Percentiles rank a stretch among this genome's conserved stretches.
Evolutionary conservation across 1,140 invertebrate genomes (phyloP).

Genomic region (Acromyrmex echinatior): DNA sequence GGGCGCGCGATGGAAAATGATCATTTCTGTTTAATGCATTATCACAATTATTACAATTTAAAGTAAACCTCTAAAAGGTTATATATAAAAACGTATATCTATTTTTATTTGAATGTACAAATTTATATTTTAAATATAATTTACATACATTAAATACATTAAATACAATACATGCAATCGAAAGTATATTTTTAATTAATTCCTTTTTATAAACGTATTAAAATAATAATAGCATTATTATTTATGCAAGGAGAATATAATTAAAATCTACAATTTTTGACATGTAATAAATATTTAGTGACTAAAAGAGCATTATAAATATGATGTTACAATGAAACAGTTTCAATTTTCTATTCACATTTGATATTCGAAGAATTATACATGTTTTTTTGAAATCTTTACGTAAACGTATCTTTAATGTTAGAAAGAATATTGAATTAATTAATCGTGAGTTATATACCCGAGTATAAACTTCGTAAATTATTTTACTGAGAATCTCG

Average conservation of each 20-base stretch:
- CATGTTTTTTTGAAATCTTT: background rate
- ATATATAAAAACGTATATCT: slow-evolving; percentile 3
- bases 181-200: background rate
- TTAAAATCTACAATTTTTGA: background rate
- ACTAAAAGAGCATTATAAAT: background rate
- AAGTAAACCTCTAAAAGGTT: background rate
- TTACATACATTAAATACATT: background rate
- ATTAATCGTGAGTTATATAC: background rate
- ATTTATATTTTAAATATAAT: background rate
- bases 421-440: background rate
- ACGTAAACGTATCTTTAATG: background rate
- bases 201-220: background rate
- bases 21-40: background rate
- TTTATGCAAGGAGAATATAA: background rate
- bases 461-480: background rate
- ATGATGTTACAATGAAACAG: background rate
- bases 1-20: background rate
- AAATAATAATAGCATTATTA: slow-evolving; percentile 11
- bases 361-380: background rate
- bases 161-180: too few relatives aligned
- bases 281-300: background rate
- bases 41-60: background rate
- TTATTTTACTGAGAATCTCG: slow-evolving; percentile 31
- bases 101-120: background rate
- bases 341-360: background rate